Conservation (phyloP, 2,113 vertebrate species). For the Takifugu flavidus region DNA sequence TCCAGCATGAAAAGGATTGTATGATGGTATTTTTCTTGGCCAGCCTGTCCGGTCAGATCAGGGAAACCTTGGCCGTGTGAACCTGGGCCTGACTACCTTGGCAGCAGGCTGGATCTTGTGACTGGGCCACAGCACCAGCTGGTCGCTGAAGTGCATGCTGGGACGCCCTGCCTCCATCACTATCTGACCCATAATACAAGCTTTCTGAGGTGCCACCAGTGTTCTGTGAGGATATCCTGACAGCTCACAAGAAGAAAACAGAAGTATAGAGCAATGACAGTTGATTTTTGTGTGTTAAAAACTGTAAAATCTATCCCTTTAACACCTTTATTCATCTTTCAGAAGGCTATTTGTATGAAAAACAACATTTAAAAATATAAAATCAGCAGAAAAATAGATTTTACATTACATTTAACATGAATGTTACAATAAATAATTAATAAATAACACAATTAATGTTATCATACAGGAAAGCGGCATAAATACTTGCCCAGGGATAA, state of each 20-base stretch:
- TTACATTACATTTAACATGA: too few relatives aligned
- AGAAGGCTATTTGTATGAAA: background rate
- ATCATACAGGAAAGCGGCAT: background rate
- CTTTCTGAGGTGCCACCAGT: constrained; percentile 28
- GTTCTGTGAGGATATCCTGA: constrained; percentile 21
- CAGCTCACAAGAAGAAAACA: constrained; percentile 6
- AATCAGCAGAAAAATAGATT: too few relatives aligned
- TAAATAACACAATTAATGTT: background rate
- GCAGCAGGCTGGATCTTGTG: constrained; percentile 48
- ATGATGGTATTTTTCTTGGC: constrained; percentile 68
- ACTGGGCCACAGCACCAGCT: constrained; percentile 36
- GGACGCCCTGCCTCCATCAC: constrained; percentile 28
- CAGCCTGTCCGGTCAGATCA: constrained; percentile 53
- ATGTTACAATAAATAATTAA: background rate
- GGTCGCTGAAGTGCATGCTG: constrained; percentile 25
- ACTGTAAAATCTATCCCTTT: background rate
- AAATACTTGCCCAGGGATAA: background rate
- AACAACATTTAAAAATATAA: too few relatives aligned
- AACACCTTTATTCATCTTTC: background rate
- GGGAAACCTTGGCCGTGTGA: constrained; percentile 44
- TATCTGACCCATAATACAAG: constrained; percentile 18
- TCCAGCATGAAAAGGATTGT: constrained; percentile 69
- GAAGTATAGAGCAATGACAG: constrained; percentile 3
- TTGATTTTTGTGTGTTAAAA: background rate
- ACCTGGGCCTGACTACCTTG: constrained; percentile 28